Conservation (phyloP, 2,888 invertebrate genomes). For the Dasysyrphus tricinctus region DNA sequence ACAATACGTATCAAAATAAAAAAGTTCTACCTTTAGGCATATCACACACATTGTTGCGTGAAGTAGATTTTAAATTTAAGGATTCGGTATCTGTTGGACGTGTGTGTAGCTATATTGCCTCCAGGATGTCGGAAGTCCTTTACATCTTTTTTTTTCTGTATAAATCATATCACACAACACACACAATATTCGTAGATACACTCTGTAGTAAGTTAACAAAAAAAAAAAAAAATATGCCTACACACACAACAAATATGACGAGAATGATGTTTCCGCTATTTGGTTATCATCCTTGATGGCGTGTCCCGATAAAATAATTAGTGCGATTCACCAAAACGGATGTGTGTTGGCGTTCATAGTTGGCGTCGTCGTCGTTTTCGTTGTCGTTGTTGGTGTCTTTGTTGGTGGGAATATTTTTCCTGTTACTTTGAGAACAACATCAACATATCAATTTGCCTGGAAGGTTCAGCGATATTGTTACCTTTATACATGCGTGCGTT, state of each 20-base stretch:
- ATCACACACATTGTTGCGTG: conserved; percentile 1
- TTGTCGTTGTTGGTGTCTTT: not conserved
- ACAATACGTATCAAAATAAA: not conserved
- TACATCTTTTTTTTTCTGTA: conserved; percentile 16
- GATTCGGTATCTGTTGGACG: conserved; percentile 13
- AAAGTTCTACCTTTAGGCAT: conserved; percentile 8
- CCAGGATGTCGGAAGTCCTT: conserved; percentile 34
- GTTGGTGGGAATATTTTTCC: not conserved
- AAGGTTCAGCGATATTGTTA: not conserved
- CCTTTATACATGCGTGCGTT: not conserved
- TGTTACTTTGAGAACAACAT: not conserved
- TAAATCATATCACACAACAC: conserved; percentile 16
- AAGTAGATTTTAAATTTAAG: conserved; percentile 2
- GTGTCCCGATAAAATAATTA: conserved; percentile 57
- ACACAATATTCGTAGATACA: not conserved
- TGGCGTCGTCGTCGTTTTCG: not conserved
- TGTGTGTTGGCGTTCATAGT: not conserved
- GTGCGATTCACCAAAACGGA: conserved; percentile 26
- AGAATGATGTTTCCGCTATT: conserved; percentile 28
- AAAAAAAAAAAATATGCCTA: not conserved
- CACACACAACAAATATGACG: conserved; percentile 4
- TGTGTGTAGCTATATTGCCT: conserved; percentile 8
- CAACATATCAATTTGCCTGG: conserved; percentile 25
- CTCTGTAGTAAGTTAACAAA: not conserved
- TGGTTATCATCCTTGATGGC: conserved; percentile 24